Conservation (phyloP, 2,888 invertebrate genomes). For the Cryptus armator region DNA sequence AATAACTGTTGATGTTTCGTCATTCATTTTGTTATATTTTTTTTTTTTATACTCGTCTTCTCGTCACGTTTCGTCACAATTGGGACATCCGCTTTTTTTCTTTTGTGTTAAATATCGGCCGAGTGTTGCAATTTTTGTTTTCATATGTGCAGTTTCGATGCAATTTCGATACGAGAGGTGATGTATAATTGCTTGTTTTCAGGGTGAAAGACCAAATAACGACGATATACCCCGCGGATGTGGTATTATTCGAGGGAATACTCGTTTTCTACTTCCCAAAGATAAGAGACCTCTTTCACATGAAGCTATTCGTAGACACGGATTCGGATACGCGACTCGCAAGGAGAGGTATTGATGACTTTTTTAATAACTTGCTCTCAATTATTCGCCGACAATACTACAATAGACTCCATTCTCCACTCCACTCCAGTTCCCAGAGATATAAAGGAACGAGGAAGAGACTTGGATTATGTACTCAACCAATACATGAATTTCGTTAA, state of each 20-base stretch:
- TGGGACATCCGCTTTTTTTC: not conserved
- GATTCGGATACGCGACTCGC: constrained; percentile 99
- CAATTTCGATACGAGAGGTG: too few relatives aligned
- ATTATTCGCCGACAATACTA: constrained; percentile 11
- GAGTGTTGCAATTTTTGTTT: not conserved
- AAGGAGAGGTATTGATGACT: constrained; percentile 95
- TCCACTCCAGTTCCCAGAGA: constrained; percentile 93
- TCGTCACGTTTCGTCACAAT: not conserved
- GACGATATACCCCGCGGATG: constrained; percentile 97
- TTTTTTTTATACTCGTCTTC: constrained; percentile 13
- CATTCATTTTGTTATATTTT: not conserved
- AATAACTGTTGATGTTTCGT: not conserved
- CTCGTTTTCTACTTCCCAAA: constrained; percentile 98
- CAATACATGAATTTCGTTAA: constrained; percentile 99
- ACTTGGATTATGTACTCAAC: constrained; percentile 96
- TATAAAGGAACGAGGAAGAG: constrained; percentile 97
- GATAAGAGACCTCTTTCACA: constrained; percentile 97
- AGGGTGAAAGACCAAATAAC: constrained; percentile 88
- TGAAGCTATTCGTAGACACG: constrained; percentile 99
- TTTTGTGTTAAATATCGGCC: too few relatives aligned
- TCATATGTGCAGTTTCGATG: too few relatives aligned
- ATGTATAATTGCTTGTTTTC: constrained; percentile 70
- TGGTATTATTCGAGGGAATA: constrained; percentile 98
- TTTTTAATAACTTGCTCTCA: not conserved
- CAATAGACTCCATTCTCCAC: constrained; percentile 73